Conservation (phyloP, 2,113 vertebrate species). For the Polyodon spathula region DNA sequence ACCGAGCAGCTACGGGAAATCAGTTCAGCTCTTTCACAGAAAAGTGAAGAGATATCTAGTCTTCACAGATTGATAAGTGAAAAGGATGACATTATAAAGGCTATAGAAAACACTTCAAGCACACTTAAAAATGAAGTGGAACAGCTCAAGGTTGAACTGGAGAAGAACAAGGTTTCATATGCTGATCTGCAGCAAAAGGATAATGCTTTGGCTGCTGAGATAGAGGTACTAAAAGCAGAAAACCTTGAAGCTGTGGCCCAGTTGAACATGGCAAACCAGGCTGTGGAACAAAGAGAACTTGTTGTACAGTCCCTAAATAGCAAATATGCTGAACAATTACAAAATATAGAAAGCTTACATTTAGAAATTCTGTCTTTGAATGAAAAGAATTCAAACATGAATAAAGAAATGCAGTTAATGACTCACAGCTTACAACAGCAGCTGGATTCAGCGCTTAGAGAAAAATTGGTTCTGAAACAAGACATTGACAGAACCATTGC, state of each 20-base stretch:
- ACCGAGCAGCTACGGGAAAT: constrained; percentile 42
- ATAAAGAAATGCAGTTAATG: constrained; percentile 20
- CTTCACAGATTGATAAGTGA: constrained; percentile 42
- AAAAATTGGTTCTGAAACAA: constrained; percentile 47
- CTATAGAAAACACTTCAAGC: constrained; percentile 27
- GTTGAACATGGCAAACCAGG: constrained; percentile 44
- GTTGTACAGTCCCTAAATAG: constrained; percentile 55
- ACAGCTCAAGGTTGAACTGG: constrained; percentile 38
- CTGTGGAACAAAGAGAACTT: constrained; percentile 60
- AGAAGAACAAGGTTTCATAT: constrained; percentile 30
- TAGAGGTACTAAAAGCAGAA: constrained; percentile 52
- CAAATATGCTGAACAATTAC: constrained; percentile 54
- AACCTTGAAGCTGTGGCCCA: constrained; percentile 54
- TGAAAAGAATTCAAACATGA: constrained; percentile 50
- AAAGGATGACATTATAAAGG: constrained; percentile 27
- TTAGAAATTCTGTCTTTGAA: constrained; percentile 48
- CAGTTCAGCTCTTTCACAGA: constrained; percentile 37
- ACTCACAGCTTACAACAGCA: constrained; percentile 40
- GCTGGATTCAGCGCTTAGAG: constrained; percentile 37
- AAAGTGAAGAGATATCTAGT: constrained; percentile 39
- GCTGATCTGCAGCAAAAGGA: constrained; percentile 53
- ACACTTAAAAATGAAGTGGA: constrained; percentile 45
- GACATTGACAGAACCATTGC: constrained; percentile 39
- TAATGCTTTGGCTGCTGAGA: constrained; percentile 48
- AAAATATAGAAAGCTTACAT: constrained; percentile 42